These are phyloP conservation scores for Seira musarum DNA, from an alignment of 2,888 invertebrate species.

Conservation along the genomic window DNA sequence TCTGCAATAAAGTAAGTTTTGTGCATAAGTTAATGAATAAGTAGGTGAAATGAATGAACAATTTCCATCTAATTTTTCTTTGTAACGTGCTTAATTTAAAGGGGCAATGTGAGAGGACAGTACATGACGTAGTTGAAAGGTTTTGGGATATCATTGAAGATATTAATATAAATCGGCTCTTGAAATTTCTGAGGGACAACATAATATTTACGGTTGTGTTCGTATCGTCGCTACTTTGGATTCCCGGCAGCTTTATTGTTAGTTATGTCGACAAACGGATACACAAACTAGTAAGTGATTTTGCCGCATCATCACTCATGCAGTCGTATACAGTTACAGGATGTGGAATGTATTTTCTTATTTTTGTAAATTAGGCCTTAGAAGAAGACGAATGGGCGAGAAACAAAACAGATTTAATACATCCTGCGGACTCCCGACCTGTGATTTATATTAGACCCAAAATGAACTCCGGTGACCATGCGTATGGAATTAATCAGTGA, in stretches of 20 bases:
- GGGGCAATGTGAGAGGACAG: constrained; percentile 95
- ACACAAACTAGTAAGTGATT: constrained; percentile 67
- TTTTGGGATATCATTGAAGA: constrained; percentile 99
- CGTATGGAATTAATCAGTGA: constrained; percentile 68
- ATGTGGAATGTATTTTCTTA: neutral
- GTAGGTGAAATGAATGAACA: no score
- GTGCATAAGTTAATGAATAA: no score
- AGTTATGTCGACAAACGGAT: constrained; percentile 67
- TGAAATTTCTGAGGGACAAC: constrained; percentile 91
- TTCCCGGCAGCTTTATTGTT: constrained; percentile 77
- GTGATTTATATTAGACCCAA: constrained; percentile 68
- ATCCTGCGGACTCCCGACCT: constrained; percentile 67
- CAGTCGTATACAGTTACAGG: no score
- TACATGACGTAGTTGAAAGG: constrained; percentile 94
- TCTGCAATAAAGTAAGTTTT: constrained; percentile 94
- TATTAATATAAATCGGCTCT: constrained; percentile 93
- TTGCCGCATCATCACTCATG: no score
- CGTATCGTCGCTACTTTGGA: constrained; percentile 93
- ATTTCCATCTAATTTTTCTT: no score
- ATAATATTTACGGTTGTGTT: constrained; percentile 95
- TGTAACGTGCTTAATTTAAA: no score
- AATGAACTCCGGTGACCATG: constrained; percentile 62
- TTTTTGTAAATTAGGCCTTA: constrained; percentile 54
- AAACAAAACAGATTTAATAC: constrained; percentile 68
- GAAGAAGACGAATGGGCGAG: constrained; percentile 69